These are phyloP conservation scores for Mya arenaria DNA, from an alignment of 1,140 invertebrate species.

Conservation along the genomic window DNA sequence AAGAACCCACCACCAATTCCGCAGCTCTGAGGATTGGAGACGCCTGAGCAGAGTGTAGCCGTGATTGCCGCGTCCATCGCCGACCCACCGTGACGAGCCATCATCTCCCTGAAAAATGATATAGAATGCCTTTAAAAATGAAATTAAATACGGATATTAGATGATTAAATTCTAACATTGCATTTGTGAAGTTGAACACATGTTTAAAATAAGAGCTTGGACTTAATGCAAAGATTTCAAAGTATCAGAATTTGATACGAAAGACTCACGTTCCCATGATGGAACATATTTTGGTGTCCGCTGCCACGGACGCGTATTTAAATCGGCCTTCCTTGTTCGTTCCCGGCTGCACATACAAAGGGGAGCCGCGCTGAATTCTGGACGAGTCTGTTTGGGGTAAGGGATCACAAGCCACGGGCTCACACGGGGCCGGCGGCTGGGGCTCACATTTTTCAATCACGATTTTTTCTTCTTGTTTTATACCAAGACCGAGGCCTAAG, in stretches of 20 bases:
- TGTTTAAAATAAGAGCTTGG: too few relatives aligned
- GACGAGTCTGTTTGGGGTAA: slow-evolving; percentile 33
- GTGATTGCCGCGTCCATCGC: slow-evolving; percentile 93
- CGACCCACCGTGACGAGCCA: slow-evolving; percentile 86
- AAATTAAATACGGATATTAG: too few relatives aligned
- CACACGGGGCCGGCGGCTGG: background rate
- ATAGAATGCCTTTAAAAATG: too few relatives aligned
- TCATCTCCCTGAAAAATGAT: slow-evolving; percentile 65
- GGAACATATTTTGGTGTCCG: slow-evolving; percentile 20
- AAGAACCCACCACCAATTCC: slow-evolving; percentile 94
- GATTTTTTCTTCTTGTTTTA: background rate
- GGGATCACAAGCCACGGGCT: too few relatives aligned
- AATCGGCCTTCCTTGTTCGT: slow-evolving; percentile 18
- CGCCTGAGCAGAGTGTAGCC: slow-evolving; percentile 91
- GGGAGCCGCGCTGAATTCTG: slow-evolving; percentile 7
- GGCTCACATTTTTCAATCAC: background rate
- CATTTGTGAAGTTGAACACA: too few relatives aligned
- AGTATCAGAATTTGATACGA: too few relatives aligned
- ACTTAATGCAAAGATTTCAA: too few relatives aligned
- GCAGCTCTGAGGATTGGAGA: slow-evolving; percentile 91
- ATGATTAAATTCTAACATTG: too few relatives aligned
- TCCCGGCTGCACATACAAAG: slow-evolving; percentile 14
- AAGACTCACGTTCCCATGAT: slow-evolving; percentile 39
- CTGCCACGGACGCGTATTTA: slow-evolving; percentile 18
- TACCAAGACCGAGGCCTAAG: slow-evolving; percentile 19